Conservation (phyloP, 2,797 vertebrate species). For the Pempheris klunzingeri region DNA sequence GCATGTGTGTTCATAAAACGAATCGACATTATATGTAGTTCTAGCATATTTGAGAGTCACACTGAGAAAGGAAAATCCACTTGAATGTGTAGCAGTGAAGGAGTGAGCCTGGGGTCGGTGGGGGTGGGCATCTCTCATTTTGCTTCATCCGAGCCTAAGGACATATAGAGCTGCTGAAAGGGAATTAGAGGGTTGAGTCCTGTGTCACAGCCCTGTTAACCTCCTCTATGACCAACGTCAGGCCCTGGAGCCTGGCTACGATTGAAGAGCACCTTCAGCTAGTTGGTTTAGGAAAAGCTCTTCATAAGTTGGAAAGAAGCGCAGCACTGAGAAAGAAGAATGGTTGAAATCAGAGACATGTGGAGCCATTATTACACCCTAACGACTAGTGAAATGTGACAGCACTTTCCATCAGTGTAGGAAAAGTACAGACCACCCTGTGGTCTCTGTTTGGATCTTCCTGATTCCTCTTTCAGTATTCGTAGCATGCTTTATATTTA, state of each 20-base stretch:
- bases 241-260: conserved; percentile 27
- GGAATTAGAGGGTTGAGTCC: conserved; percentile 83
- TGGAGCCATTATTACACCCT: not conserved
- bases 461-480: conserved; percentile 14
- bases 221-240: conserved; percentile 45
- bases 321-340: not conserved
- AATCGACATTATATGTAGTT: not conserved
- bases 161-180: conserved; percentile 62
- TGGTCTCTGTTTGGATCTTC: conserved; percentile 35
- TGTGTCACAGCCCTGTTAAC: conserved; percentile 80
- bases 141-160: conserved; percentile 44
- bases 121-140: conserved; percentile 34
- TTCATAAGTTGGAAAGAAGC: conserved; percentile 17
- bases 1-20: not conserved
- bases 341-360: not conserved
- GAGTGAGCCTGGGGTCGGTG: not conserved
- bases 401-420: not conserved
- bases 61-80: not conserved
- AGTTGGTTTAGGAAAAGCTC: conserved; percentile 15
- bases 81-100: not conserved
- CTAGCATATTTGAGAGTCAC: not conserved
- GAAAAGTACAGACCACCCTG: conserved; percentile 28
- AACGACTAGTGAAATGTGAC: not conserved
- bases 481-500: conserved; percentile 31
- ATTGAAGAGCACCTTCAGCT: conserved; percentile 55